phyloP scores from a whole-genome alignment of 2,113 vertebrate genomes.

The Pontoporia blainvillei region DNA sequence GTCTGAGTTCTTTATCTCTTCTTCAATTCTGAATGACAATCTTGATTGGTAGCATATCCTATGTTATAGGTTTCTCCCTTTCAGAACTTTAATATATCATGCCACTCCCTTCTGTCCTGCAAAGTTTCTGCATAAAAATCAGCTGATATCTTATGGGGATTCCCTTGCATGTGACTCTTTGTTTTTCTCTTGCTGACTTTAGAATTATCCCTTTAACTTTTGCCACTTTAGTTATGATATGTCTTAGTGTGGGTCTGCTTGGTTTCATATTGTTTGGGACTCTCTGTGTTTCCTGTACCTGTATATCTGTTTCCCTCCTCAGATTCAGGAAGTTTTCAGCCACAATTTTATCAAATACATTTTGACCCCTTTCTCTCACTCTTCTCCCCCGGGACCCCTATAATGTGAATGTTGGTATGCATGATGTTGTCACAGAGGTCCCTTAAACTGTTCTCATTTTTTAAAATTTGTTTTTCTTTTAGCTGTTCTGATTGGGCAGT shows the following conservation, averaged over 20 bases:
- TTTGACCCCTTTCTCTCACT: neutral
- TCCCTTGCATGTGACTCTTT: neutral
- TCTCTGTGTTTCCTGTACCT: neutral
- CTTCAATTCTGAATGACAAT: neutral
- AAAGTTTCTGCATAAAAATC: neutral
- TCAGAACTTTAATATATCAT: neutral
- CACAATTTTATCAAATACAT: neutral
- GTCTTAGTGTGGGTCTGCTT: neutral
- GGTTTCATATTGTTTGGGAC: neutral
- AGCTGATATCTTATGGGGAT: neutral
- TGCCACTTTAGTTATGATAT: neutral
- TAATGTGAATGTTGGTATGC: neutral
- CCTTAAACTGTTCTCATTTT: neutral
- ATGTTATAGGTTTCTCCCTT: neutral
- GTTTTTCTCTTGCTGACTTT: neutral
- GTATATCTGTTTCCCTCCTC: neutral
- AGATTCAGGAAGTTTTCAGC: neutral
- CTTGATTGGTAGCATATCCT: neutral
- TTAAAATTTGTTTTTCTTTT: no score
- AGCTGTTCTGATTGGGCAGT: neutral
- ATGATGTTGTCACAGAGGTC: neutral
- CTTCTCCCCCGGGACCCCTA: neutral
- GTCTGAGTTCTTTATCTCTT: neutral
- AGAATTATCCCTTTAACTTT: neutral
- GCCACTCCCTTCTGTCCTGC: neutral